Conservation (phyloP, 2,888 invertebrate species). For the Drosophila nigritarsus region DNA sequence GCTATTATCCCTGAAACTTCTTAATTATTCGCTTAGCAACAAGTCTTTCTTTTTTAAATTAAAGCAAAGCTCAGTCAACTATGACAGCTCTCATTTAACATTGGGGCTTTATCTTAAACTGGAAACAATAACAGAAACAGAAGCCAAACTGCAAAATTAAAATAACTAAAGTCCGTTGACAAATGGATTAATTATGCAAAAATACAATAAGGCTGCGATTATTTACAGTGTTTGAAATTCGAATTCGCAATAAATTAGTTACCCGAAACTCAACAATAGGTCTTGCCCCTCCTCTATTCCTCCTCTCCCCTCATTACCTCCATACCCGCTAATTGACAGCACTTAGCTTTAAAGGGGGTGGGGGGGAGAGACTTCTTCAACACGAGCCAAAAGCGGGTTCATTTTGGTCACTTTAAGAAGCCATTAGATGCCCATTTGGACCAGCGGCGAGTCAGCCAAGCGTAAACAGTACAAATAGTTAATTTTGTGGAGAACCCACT, state of each 20-base stretch:
- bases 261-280: conserved; percentile 22
- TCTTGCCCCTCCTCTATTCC: background rate
- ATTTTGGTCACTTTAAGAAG: conserved; percentile 75
- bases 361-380: background rate
- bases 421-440: conserved; percentile 57
- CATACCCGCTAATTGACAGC: conserved; percentile 53
- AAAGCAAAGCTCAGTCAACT: background rate
- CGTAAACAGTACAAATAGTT: conserved; percentile 62
- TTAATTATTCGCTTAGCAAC: background rate
- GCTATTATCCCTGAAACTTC: background rate
- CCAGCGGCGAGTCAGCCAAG: conserved; percentile 49
- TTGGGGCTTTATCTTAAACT: background rate
- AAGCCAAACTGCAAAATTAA: conserved; percentile 6
- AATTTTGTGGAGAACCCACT: conserved; percentile 23
- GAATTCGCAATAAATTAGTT: conserved; percentile 33
- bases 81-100: background rate
- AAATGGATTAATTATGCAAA: background rate
- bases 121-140: conserved; percentile 9
- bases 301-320: background rate
- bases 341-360: conserved; percentile 40
- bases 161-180: background rate
- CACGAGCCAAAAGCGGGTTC: conserved; percentile 62
- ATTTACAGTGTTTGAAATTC: conserved; percentile 15
- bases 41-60: background rate
- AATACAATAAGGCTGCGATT: background rate